A percentile compares a stretch with the other conserved stretches of the same genome.
phyloP scores from a whole-genome alignment of 2,888 invertebrate species.

The Drosophila mimica region DNA sequence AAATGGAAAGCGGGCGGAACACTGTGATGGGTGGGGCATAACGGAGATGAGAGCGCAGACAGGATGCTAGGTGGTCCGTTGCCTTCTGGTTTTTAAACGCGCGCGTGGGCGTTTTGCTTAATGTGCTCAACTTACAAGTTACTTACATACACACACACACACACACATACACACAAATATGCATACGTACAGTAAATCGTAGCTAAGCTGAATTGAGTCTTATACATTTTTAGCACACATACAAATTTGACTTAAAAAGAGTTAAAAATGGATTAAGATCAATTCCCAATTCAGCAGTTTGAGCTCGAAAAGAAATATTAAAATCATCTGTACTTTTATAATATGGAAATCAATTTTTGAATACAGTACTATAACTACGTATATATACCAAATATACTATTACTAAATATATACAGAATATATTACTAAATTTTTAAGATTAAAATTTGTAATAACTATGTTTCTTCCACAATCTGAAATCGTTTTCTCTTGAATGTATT shows the following conservation, averaged over 20 bases:
- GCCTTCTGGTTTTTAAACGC: slow-evolving; percentile 44
- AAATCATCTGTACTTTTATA: background rate
- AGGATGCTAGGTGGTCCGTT: slow-evolving; percentile 54
- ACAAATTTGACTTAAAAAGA: background rate
- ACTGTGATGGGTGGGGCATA: slow-evolving; percentile 34
- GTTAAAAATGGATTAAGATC: background rate
- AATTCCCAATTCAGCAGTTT: background rate
- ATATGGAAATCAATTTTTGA: background rate
- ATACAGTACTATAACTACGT: background rate
- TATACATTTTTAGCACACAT: background rate
- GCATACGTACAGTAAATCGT: slow-evolving; percentile 29
- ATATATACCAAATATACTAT: too few relatives aligned
- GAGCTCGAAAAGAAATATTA: background rate
- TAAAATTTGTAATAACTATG: background rate
- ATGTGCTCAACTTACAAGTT: slow-evolving; percentile 58
- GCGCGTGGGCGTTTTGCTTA: slow-evolving; percentile 66
- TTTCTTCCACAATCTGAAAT: background rate
- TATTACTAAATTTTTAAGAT: background rate
- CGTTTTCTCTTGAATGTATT: background rate
- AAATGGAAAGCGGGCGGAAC: slow-evolving; percentile 55
- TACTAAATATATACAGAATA: too few relatives aligned
- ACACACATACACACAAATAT: slow-evolving; percentile 16
- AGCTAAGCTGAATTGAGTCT: slow-evolving; percentile 13
- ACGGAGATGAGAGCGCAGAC: slow-evolving; percentile 67
- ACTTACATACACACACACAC: slow-evolving; percentile 25